Evolutionary conservation across 2,113 vertebrate species (phyloP).

Genomic region (Crocuta crocuta): DNA sequence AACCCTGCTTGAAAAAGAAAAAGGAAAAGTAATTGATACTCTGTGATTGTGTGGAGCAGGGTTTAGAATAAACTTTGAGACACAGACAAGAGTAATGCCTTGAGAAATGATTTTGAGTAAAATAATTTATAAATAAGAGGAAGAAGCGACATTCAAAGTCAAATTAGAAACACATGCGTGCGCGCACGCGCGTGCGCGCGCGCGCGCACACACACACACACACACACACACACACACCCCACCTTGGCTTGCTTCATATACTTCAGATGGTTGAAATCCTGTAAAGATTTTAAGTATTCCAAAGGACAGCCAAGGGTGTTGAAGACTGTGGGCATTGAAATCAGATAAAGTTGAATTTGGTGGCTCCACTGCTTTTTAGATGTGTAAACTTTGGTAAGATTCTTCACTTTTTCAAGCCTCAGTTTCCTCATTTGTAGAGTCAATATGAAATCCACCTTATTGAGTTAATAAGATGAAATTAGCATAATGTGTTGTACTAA

Average conservation of each 20-base stretch:
- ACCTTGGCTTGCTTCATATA: background rate
- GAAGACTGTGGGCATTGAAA: background rate
- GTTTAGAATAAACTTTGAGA: slow-evolving; percentile 1
- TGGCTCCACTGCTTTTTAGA: background rate
- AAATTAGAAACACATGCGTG: background rate
- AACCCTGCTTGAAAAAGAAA: background rate
- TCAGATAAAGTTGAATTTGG: background rate
- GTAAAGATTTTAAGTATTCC: slow-evolving; percentile 44
- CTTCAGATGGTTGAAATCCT: background rate
- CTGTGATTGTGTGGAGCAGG: background rate
- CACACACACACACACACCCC: background rate
- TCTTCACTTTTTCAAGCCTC: background rate
- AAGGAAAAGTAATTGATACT: background rate
- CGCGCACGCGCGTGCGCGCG: background rate
- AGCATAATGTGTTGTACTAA: background rate
- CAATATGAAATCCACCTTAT: background rate
- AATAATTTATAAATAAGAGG: background rate
- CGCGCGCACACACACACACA: background rate
- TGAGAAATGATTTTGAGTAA: background rate
- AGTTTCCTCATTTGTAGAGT: background rate
- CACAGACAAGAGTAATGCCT: background rate
- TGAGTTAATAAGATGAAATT: background rate
- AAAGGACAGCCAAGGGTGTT: background rate
- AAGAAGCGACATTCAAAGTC: background rate
- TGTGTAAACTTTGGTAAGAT: background rate